Percentiles rank a stretch among this genome's conserved stretches.
Evolutionary conservation across 2,888 invertebrate species (phyloP).

Genomic region (Endomychus coccineus): DNA sequence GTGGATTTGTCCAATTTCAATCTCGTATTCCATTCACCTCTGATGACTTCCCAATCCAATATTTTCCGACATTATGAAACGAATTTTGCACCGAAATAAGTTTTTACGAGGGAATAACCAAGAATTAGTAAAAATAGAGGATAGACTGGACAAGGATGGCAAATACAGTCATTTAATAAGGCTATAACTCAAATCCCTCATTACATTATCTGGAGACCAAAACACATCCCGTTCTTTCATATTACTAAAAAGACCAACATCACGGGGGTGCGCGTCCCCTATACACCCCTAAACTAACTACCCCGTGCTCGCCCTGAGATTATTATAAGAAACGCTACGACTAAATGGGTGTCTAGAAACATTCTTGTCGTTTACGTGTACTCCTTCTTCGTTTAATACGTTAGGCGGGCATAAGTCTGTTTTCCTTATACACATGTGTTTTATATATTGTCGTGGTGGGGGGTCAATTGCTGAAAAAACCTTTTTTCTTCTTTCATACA

Average conservation of each 20-base stretch:
- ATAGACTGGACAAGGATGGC: conserved; percentile 17
- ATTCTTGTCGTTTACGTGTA: conserved; percentile 1
- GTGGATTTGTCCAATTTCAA: too few relatives aligned
- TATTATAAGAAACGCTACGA: conserved; percentile 41
- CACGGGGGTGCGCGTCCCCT: conserved; percentile 25
- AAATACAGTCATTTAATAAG: conserved; percentile 36
- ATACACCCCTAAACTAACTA: conserved; percentile 28
- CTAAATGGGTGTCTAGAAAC: conserved; percentile 39
- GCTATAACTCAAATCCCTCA: conserved; percentile 39
- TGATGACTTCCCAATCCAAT: too few relatives aligned
- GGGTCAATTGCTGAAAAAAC: conserved; percentile 42
- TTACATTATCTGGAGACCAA: conserved; percentile 38
- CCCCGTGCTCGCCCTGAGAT: conserved; percentile 37
- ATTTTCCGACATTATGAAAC: too few relatives aligned
- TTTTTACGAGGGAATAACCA: conserved; percentile 14
- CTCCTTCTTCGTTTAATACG: conserved; percentile 7
- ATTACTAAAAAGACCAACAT: conserved; percentile 33
- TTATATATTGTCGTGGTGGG: conserved; percentile 40
- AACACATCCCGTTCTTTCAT: conserved; percentile 34
- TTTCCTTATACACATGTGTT: conserved; percentile 30
- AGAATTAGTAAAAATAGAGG: conserved; percentile 16
- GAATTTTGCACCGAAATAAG: conserved; percentile 13
- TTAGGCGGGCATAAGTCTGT: too few relatives aligned
- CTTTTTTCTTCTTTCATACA: conserved; percentile 43
- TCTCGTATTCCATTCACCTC: too few relatives aligned